Evolutionary conservation across 2,113 vertebrate species (phyloP).

Genomic region (Semicossyphus pulcher): DNA sequence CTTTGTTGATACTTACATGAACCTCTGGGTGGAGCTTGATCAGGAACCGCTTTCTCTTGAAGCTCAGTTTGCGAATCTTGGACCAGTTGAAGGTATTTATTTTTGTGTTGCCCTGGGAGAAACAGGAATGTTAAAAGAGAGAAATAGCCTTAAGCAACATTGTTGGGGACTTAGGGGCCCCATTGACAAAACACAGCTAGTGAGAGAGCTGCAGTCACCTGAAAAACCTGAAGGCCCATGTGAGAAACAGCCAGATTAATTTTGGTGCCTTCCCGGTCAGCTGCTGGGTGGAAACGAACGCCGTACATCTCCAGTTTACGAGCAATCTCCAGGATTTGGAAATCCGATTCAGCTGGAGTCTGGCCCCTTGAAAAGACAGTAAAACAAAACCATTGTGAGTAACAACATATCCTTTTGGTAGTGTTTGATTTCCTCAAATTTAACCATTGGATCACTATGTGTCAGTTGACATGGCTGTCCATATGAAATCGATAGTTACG

Average conservation of each 20-base stretch:
- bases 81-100: slow-evolving; percentile 99
- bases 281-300: slow-evolving; percentile 92
- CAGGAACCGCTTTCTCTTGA: slow-evolving; percentile 96
- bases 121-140: background rate
- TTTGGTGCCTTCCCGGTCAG: slow-evolving; percentile 93
- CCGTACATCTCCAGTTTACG: slow-evolving; percentile 97
- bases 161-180: background rate
- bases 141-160: background rate
- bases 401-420: background rate
- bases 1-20: slow-evolving; percentile 83
- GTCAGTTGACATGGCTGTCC: too few species aligned
- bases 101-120: slow-evolving; percentile 90
- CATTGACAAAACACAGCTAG: background rate
- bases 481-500: too few species aligned
- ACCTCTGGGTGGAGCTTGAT: slow-evolving; percentile 97
- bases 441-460: too few species aligned
- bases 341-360: slow-evolving; percentile 96
- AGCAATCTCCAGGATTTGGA: slow-evolving; percentile 95
- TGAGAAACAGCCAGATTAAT: slow-evolving; percentile 95
- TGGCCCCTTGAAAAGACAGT: slow-evolving; percentile 84
- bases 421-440: too few species aligned
- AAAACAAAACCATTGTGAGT: background rate
- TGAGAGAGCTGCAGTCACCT: slow-evolving; percentile 82
- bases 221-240: slow-evolving; percentile 95
- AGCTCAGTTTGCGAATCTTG: slow-evolving; percentile 97